Evolutionary conservation across 2,888 invertebrate species (phyloP), one percentile per base, ranked within the genome.

Genomic region (Sinhomidia bicolor): DNA sequence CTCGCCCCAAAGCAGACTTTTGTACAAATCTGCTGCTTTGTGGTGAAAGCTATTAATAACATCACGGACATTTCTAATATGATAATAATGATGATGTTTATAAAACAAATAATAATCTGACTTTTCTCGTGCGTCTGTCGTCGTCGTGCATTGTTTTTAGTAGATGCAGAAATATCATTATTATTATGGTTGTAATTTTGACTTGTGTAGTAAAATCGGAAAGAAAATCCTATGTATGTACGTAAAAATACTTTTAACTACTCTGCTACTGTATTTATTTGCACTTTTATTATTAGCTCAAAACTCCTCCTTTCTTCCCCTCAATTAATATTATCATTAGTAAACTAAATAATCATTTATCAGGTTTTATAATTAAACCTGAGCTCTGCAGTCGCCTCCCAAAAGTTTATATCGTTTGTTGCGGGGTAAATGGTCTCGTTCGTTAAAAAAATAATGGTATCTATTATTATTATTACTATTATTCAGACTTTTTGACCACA

Each of bases 191-290:
- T 79, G 78, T 79, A 74, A 79, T 79, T 36, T 79, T 79, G 78
- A 79, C 78, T 79, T 79, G 78, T 79, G 78, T 79, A 79, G 78
- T 79, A 79, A 79, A 79, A 68, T 36, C 68, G 68, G 36, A 79
- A 57, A 57, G 17, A 36, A 57, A 57, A 57, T 79, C 54, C 54
- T 57, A 79, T 79, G 57, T 79, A 57, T 51, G 54, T 76, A 76
- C 26, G 20, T 51, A 57, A 76, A 47, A 54, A 76, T 26, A 74
- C 32, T 57, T 62, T 54, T 57, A 79, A 79, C 78, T 79, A 79
- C 57, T 79, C 36, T 57, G 78, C 78, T 79, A 54, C 78, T 32
- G 76, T 79, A 79, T 79, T 79, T 79, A 79, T 79, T 79, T 79
- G 78, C 78, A 79, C 78, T 79, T 57, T 79, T 79, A 47, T 74